Percentiles rank a stretch among this genome's conserved stretches.
These are phyloP conservation scores for Allolobophora icterica DNA, from an alignment of 2,888 invertebrate species.

Conservation along the genomic window DNA sequence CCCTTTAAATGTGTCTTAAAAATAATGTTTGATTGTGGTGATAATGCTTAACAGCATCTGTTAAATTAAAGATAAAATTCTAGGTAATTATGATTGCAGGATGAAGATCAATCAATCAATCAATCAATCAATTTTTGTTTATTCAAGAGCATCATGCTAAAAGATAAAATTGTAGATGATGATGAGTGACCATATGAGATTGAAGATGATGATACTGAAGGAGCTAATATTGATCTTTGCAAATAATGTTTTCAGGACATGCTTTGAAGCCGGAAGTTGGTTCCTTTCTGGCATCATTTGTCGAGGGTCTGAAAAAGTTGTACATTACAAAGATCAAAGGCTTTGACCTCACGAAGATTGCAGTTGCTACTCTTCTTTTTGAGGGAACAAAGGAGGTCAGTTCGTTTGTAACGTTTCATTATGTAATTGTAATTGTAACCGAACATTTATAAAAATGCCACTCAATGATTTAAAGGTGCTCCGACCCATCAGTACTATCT, in stretches of 20 bases:
- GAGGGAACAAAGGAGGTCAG: slow-evolving; percentile 73
- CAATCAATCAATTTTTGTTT: too few species aligned
- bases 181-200: background rate
- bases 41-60: background rate
- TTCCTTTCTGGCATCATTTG: slow-evolving; percentile 72
- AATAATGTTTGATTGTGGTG: background rate
- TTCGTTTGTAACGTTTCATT: background rate
- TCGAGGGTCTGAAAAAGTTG: slow-evolving; percentile 83
- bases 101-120: background rate
- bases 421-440: too few species aligned
- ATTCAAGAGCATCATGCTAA: too few species aligned
- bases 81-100: background rate
- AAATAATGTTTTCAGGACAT: slow-evolving; percentile 61
- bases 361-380: slow-evolving; percentile 90
- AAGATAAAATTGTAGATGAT: background rate
- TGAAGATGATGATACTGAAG: background rate
- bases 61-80: background rate
- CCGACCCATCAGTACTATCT: too few species aligned
- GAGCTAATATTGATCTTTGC: background rate
- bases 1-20: background rate
- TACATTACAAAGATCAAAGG: slow-evolving; percentile 88
- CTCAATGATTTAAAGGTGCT: too few species aligned
- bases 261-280: slow-evolving; percentile 67
- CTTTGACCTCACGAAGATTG: slow-evolving; percentile 79
- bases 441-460: too few species aligned